A percentile compares a stretch with the other conserved stretches of the same genome.
phyloP scores from a whole-genome alignment of 2,113 vertebrate genomes.

The Grus americana region DNA sequence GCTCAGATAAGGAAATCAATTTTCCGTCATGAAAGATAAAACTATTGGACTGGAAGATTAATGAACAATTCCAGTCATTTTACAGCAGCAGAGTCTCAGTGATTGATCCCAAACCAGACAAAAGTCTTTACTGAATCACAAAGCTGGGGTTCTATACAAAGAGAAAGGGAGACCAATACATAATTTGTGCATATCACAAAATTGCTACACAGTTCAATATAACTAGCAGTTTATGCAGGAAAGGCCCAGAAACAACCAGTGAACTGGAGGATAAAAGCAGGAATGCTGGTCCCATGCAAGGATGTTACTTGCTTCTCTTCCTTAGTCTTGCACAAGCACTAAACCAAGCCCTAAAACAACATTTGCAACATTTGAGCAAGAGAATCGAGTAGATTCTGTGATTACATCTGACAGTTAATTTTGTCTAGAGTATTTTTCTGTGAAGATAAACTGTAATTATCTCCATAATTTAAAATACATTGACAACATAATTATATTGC shows the following conservation, averaged over 20 bases:
- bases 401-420: slow-evolving; percentile 13
- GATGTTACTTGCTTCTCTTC: neutral
- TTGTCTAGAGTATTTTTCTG: neutral
- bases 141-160: neutral
- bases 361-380: neutral
- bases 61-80: slow-evolving; percentile 18
- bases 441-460: slow-evolving; percentile 22
- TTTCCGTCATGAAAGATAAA: slow-evolving; percentile 43
- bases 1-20: slow-evolving; percentile 41
- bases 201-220: neutral
- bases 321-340: neutral
- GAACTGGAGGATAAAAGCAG: neutral
- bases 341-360: neutral
- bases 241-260: neutral
- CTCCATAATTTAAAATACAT: neutral
- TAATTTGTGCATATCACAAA: neutral
- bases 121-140: slow-evolving; percentile 5
- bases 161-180: neutral
- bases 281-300: neutral
- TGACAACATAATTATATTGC: neutral
- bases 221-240: neutral
- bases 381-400: neutral
- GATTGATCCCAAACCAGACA: slow-evolving; percentile 37
- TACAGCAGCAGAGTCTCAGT: neutral
- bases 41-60: slow-evolving; percentile 25